These are phyloP conservation scores for Mimachlamys varia DNA, from an alignment of 2,888 invertebrate species.

Conservation along the genomic window DNA sequence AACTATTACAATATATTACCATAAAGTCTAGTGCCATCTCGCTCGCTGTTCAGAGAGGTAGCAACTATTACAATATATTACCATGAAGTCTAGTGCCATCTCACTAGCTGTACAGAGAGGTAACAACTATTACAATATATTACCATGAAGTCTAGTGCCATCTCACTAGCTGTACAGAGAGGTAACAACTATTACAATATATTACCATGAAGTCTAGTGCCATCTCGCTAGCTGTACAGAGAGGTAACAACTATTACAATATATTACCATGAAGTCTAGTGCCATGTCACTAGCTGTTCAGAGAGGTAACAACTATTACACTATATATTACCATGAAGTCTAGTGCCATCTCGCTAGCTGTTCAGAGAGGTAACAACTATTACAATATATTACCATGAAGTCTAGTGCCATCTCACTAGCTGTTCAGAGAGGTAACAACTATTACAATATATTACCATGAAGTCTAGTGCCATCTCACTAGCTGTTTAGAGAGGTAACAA, in stretches of 20 bases:
- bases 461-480: slow-evolving; percentile 96
- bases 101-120: slow-evolving; percentile 87
- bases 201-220: slow-evolving; percentile 99
- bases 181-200: slow-evolving; percentile 71
- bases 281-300: slow-evolving; percentile 92
- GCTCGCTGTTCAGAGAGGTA: slow-evolving; percentile 86
- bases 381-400: slow-evolving; percentile 97
- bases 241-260: slow-evolving; percentile 72
- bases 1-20: slow-evolving; percentile 88
- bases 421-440: slow-evolving; percentile 83
- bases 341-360: slow-evolving; percentile 94
- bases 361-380: slow-evolving; percentile 81
- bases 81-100: slow-evolving; percentile 99
- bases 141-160: slow-evolving; percentile 99
- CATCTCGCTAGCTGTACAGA: slow-evolving; percentile 90
- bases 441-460: slow-evolving; percentile 95
- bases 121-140: slow-evolving; percentile 84
- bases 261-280: slow-evolving; percentile 99
- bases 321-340: slow-evolving; percentile 99
- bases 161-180: slow-evolving; percentile 89
- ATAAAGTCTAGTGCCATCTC: slow-evolving; percentile 99
- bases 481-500: slow-evolving; percentile 84
- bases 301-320: slow-evolving; percentile 72
- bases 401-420: slow-evolving; percentile 95
- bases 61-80: slow-evolving; percentile 86